Conservation (phyloP, 1,140 invertebrate genomes). For the Heliconius congener region DNA sequence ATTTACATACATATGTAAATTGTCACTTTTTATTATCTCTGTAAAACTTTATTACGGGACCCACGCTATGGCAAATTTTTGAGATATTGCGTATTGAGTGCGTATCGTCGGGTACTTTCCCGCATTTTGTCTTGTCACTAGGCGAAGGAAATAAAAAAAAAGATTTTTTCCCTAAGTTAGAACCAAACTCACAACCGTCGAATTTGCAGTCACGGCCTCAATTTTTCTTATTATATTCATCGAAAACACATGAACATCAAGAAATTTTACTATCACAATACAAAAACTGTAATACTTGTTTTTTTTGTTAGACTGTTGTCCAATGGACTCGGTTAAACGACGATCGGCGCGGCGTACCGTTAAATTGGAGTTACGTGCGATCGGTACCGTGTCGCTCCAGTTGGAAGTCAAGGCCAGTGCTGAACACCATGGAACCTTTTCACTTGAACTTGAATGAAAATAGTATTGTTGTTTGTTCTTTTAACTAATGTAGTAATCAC, state of each 20-base stretch:
- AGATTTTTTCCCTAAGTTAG: no score
- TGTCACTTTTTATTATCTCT: no score
- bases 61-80: no score
- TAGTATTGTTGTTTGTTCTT: background rate
- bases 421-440: slow-evolving; percentile 22
- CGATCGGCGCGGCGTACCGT: slow-evolving; percentile 31
- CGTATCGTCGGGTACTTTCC: no score
- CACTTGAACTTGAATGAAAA: slow-evolving; percentile 21
- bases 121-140: no score
- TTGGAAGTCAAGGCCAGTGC: slow-evolving; percentile 33
- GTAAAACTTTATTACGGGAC: no score
- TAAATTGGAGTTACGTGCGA: slow-evolving; percentile 42
- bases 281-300: background rate
- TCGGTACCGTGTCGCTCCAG: slow-evolving; percentile 29
- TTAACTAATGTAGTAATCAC: background rate
- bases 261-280: background rate
- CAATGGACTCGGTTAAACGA: slow-evolving; percentile 26
- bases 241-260: background rate
- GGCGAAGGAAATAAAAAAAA: no score
- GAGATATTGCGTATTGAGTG: no score
- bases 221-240: no score
- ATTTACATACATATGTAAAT: no score
- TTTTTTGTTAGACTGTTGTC: background rate
- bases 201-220: no score
- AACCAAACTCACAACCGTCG: no score